A percentile compares a stretch with the other conserved stretches of the same genome.
Conservation (phyloP, 2,888 invertebrate genomes). For the Pogonocherus hispidulus region DNA sequence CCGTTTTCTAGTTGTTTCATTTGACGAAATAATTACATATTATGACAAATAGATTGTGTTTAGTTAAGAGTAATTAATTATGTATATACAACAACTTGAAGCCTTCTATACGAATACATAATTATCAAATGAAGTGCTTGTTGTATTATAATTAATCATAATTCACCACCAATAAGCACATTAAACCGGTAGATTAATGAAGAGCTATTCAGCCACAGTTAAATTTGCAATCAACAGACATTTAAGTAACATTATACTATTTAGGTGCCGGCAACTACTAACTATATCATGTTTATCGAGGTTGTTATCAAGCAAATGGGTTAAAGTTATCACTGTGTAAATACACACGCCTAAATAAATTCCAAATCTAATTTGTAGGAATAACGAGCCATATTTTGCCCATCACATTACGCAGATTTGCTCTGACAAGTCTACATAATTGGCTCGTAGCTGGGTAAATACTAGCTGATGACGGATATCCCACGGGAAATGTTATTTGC, state of each 20-base stretch:
- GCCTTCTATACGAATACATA: too few species aligned
- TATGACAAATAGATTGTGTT: too few species aligned
- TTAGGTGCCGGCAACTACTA: neutral
- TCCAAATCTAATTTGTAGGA: neutral
- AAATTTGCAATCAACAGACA: neutral
- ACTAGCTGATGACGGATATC: neutral
- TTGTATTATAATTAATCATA: too few species aligned
- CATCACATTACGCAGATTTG: conserved; percentile 13
- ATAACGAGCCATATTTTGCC: neutral
- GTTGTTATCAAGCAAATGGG: neutral
- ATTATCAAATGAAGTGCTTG: too few species aligned
- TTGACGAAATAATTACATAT: too few species aligned
- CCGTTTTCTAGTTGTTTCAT: too few species aligned
- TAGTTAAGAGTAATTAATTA: too few species aligned
- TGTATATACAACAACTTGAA: too few species aligned
- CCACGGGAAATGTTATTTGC: conserved; percentile 7
- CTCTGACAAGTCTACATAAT: conserved; percentile 4
- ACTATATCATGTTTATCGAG: neutral
- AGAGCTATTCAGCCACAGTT: too few species aligned
- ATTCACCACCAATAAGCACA: too few species aligned
- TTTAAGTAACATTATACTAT: neutral
- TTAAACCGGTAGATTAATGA: too few species aligned
- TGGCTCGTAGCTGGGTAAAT: neutral
- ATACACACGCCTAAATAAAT: neutral
- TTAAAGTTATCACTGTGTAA: neutral